Base-by-base conservation (phyloP, 2,797 vertebrate species). In the Podarcis lilfordi region DNA sequence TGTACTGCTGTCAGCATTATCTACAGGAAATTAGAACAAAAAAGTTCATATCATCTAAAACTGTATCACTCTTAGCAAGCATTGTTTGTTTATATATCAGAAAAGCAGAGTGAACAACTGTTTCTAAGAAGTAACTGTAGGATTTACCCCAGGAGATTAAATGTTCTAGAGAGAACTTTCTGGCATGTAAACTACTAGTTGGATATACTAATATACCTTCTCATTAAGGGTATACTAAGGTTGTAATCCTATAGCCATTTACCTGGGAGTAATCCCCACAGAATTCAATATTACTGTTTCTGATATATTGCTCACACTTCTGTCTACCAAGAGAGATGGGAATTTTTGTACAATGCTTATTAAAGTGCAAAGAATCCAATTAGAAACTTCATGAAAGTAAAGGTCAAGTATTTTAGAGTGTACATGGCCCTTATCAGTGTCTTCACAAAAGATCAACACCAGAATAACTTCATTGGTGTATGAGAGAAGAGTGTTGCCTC, bases 1-100 rank as follows among this genome's bases (percentile, higher is more conserved):
- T 0, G 99, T 98, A 95, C 99, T 99, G 96, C 98, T 99, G 91
- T 99, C 99, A 72, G 99, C 99, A 29, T 99, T 98, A 78, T 99
- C 99, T 99, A 92, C 40, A 94, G 88, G 72, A 81, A 77, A 92
- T 71, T 1, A 91, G 69, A n/a, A 92, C 89, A 82, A 82, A 74
- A 82, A 74, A 11, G 32, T 15, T 50, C 77, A 78, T 27, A 75
- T 6, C 29, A 29, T 74, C 64, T 75, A 45, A 25, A 64, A 82
- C 8, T 35, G 29, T 43, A 29, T 40, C 35, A 55, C 15, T 80
- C 27, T 61, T 43, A 84, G 55, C 59, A 84, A 50, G 74, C 9
- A 40, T 35, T 29, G 17, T 15, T 85, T 74, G 17, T 74, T 79
- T 50, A 72, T 19, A 77, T 61, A 50, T 81, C 10, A 55, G 6